These are phyloP conservation scores for Peromyscus leucopus DNA, from an alignment of 2,113 vertebrate species.

Conservation along the genomic window DNA sequence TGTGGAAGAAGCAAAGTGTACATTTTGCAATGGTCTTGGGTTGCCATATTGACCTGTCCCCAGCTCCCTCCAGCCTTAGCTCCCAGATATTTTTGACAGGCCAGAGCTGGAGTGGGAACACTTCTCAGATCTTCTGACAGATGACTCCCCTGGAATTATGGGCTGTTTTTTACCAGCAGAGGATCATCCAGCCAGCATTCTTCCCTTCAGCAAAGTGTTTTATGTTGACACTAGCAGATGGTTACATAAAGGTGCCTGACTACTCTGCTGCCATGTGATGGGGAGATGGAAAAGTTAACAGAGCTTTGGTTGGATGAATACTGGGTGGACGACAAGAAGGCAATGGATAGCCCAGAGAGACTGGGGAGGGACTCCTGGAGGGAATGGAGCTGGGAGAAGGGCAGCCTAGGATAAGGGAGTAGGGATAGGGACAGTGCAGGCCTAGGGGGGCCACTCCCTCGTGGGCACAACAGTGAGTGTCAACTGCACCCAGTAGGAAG, in stretches of 20 bases:
- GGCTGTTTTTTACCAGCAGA: neutral
- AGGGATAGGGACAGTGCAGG: neutral
- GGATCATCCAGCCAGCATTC: neutral
- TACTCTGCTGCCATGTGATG: neutral
- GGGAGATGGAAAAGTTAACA: neutral
- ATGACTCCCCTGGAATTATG: neutral
- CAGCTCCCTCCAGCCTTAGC: neutral
- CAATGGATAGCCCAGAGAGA: neutral
- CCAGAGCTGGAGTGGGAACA: neutral
- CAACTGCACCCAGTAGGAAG: neutral
- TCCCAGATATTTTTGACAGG: neutral
- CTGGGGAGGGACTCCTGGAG: neutral
- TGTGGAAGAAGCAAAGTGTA: neutral
- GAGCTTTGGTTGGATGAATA: neutral
- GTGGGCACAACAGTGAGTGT: neutral
- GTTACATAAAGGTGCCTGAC: neutral
- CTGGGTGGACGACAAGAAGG: neutral
- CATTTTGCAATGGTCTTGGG: constrained; percentile 5
- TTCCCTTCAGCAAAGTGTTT: constrained; percentile 2
- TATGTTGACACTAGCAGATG: neutral
- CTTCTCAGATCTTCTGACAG: neutral
- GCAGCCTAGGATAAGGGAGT: neutral
- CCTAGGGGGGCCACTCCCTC: neutral
- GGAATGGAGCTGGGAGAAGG: neutral
- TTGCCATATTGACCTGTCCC: neutral